Evolutionary conservation across 2,113 vertebrate species (phyloP).

Genomic region (Gymnorhina tibicen): DNA sequence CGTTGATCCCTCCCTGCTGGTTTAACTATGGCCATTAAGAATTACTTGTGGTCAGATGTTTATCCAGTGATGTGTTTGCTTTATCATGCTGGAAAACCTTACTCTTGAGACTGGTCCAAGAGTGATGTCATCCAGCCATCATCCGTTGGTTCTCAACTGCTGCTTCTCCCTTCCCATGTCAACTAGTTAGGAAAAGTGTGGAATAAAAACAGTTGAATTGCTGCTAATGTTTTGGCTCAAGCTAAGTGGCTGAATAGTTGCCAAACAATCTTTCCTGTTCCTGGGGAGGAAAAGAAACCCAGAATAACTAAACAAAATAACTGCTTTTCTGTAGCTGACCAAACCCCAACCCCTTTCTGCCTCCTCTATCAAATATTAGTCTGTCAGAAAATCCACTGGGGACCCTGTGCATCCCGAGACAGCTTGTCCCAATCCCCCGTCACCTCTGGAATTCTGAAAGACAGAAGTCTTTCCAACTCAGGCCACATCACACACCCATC

Average conservation of each 20-base stretch:
- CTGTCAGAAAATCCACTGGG: not conserved
- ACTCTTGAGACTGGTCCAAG: slow-evolving; percentile 19
- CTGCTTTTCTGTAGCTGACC: not conserved
- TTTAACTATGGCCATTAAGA: slow-evolving; percentile 7
- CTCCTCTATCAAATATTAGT: not conserved
- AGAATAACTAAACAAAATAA: not conserved
- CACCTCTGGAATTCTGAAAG: not conserved
- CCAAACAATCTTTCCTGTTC: not conserved
- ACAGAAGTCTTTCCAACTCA: not conserved
- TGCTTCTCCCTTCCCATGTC: slow-evolving; percentile 24
- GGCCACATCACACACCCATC: not conserved
- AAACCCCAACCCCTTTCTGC: not conserved
- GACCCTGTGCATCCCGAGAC: not conserved
- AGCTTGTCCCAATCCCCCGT: not conserved
- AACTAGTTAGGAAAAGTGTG: not conserved
- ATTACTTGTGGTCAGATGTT: slow-evolving; percentile 27
- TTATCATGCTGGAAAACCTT: slow-evolving; percentile 18
- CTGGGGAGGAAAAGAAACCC: not conserved
- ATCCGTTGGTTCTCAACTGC: not conserved
- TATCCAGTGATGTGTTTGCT: slow-evolving; percentile 34
- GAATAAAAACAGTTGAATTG: not conserved
- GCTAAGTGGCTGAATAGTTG: not conserved
- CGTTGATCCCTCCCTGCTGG: not conserved
- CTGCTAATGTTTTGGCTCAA: not conserved
- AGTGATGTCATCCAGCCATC: not conserved